These are phyloP conservation scores for Collichthys lucidus DNA, from an alignment of 2,113 vertebrate species.

Conservation along the genomic window DNA sequence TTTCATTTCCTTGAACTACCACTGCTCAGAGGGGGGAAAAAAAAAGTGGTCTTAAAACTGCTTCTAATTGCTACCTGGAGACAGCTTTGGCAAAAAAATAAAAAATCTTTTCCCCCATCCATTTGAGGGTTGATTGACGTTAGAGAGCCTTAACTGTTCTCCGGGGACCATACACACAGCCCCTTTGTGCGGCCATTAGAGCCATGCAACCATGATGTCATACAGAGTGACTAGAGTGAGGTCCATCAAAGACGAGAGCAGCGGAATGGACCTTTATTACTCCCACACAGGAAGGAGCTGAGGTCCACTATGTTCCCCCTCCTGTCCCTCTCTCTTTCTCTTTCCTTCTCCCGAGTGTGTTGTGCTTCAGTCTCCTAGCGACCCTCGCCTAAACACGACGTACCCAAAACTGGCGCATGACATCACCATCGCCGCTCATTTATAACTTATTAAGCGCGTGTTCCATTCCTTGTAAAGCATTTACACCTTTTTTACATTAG, in stretches of 20 bases:
- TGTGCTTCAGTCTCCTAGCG: constrained; percentile 73
- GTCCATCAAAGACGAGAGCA: constrained; percentile 68
- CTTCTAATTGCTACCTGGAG: constrained; percentile 76
- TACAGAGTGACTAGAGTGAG: constrained; percentile 58
- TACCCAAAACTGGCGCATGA: constrained; percentile 57
- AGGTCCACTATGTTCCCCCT: constrained; percentile 30
- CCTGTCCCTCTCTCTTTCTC: neutral
- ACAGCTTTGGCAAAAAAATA: constrained; percentile 57
- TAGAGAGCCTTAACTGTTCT: constrained; percentile 67
- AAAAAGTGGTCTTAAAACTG: constrained; percentile 35
- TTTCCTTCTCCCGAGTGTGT: constrained; percentile 39
- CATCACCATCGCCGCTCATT: constrained; percentile 68
- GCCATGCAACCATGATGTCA: constrained; percentile 74
- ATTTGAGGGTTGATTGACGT: constrained; percentile 70
- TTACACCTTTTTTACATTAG: constrained; percentile 68
- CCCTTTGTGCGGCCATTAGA: constrained; percentile 71
- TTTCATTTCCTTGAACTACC: constrained; percentile 39
- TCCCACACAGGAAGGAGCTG: constrained; percentile 64
- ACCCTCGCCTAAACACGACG: constrained; percentile 63
- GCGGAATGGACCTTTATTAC: constrained; percentile 70
- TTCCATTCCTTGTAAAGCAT: constrained; percentile 74
- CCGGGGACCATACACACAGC: constrained; percentile 63
- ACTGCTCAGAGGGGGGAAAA: neutral
- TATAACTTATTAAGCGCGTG: constrained; percentile 59
- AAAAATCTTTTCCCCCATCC: constrained; percentile 42